A percentile compares a stretch with the other conserved stretches of the same genome.
phyloP scores from a whole-genome alignment of 2,113 vertebrate genomes.

The Alethe diademata region DNA sequence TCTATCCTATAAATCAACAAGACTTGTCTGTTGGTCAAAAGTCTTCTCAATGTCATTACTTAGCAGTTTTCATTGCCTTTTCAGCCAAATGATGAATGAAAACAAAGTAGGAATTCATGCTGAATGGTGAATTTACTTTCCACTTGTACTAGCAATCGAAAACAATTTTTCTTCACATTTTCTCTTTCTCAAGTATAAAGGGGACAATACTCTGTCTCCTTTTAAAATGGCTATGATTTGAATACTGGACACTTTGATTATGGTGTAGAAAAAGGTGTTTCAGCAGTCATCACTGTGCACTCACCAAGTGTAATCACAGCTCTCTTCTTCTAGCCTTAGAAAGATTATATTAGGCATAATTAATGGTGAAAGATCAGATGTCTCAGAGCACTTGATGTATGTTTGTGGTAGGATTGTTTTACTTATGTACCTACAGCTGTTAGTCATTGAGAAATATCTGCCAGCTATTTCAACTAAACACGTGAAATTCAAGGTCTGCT shows the following conservation, averaged over 20 bases:
- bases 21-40: neutral
- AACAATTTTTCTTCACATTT: neutral
- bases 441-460: neutral
- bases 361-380: neutral
- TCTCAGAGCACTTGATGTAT: neutral
- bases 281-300: neutral
- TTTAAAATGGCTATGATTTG: neutral
- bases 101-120: neutral
- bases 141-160: neutral
- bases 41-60: neutral
- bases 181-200: neutral
- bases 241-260: neutral
- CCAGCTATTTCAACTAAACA: neutral
- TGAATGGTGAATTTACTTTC: neutral
- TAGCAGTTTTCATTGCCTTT: neutral
- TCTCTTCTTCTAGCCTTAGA: neutral
- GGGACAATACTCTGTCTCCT: neutral
- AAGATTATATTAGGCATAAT: neutral
- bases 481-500: neutral
- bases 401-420: neutral
- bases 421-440: neutral
- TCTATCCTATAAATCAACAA: neutral
- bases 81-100: neutral
- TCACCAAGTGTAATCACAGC: neutral
- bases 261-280: neutral